These are phyloP conservation scores for Sebastes minor DNA, from an alignment of 2,797 vertebrate species.

Conservation along the genomic window DNA sequence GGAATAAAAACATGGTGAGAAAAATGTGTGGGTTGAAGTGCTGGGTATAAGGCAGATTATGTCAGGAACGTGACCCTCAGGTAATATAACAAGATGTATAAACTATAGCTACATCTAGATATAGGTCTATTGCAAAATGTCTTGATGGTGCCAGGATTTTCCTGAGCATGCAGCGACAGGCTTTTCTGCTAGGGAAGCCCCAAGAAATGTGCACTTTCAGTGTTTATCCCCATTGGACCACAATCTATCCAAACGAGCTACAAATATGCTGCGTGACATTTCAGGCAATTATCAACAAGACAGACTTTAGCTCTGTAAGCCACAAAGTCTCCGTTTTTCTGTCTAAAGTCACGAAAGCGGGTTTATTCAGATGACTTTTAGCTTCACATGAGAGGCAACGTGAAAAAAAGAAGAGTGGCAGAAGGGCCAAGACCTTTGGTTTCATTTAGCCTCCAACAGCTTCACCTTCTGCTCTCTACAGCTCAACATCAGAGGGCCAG, in stretches of 20 bases:
- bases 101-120: not conserved
- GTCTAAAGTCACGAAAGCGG: not conserved
- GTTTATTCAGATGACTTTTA: conserved; percentile 38
- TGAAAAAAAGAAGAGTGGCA: conserved; percentile 34
- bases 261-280: not conserved
- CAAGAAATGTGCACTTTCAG: not conserved
- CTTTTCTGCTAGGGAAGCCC: not conserved
- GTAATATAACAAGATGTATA: not conserved
- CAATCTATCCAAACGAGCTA: not conserved
- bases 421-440: conserved; percentile 74
- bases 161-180: not conserved
- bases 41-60: not conserved
- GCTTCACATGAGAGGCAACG: conserved; percentile 26
- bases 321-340: not conserved
- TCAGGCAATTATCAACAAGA: not conserved
- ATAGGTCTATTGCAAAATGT: not conserved
- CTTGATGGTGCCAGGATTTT: not conserved
- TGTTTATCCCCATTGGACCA: conserved; percentile 10
- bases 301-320: not conserved
- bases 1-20: not conserved
- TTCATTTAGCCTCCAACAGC: conserved; percentile 77
- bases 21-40: not conserved
- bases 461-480: conserved; percentile 77
- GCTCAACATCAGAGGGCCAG: conserved; percentile 65
- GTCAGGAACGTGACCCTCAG: not conserved